These are phyloP conservation scores for Pachypeltis micranthus DNA, from an alignment of 1,140 invertebrate genomes.

Conservation along the genomic window DNA sequence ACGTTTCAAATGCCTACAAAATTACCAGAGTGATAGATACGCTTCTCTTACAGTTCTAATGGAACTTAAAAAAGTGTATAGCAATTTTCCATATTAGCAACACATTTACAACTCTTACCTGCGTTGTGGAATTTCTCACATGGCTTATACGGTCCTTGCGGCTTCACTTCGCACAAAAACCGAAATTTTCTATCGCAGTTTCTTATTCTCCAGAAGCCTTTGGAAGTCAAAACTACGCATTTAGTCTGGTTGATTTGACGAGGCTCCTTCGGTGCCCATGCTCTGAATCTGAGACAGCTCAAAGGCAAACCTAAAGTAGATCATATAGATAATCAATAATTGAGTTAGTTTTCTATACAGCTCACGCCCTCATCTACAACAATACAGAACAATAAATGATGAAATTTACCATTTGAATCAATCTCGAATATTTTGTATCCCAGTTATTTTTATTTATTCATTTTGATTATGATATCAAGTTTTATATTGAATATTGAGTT, in stretches of 20 bases:
- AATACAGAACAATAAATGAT: slow-evolving; percentile 14
- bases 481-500: slow-evolving; percentile 7
- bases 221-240: slow-evolving; percentile 42
- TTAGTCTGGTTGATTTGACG: slow-evolving; percentile 33
- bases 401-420: background rate
- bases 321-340: too few relatives aligned
- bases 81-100: background rate
- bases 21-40: background rate
- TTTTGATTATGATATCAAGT: slow-evolving; percentile 17
- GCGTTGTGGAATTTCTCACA: background rate
- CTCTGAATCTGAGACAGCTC: slow-evolving; percentile 45
- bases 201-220: slow-evolving; percentile 42
- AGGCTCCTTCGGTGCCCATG: slow-evolving; percentile 52
- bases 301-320: slow-evolving; percentile 40
- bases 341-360: too few relatives aligned
- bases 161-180: slow-evolving; percentile 46
- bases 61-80: background rate
- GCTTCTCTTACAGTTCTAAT: background rate
- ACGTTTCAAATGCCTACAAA: background rate
- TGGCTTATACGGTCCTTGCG: background rate
- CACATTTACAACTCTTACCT: background rate
- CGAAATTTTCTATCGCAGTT: slow-evolving; percentile 39
- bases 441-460: background rate
- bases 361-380: too few relatives aligned
- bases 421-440: background rate